Conservation (phyloP, 2,113 vertebrate genomes). For the Oplegnathus fasciatus region DNA sequence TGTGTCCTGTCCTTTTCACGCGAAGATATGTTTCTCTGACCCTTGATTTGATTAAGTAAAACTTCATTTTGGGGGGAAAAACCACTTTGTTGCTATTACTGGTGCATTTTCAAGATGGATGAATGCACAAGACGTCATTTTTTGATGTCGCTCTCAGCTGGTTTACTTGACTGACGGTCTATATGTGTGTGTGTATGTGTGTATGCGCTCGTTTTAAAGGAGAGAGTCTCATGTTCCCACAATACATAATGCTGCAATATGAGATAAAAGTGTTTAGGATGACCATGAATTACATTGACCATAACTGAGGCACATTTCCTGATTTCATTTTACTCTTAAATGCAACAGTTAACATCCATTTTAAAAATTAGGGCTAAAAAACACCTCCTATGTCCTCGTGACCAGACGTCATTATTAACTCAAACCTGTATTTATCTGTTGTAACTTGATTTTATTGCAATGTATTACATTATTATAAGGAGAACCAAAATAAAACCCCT, state of each 20-base stretch:
- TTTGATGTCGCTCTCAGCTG: constrained; percentile 81
- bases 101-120: constrained; percentile 83
- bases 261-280: constrained; percentile 82
- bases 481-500: constrained; percentile 16
- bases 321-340: constrained; percentile 71
- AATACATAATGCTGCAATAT: constrained; percentile 77
- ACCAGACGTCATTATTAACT: constrained; percentile 6
- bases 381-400: neutral
- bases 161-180: constrained; percentile 69
- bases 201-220: constrained; percentile 65
- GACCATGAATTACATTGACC: constrained; percentile 75
- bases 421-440: constrained; percentile 15
- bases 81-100: constrained; percentile 90
- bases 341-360: constrained; percentile 29
- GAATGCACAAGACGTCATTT: constrained; percentile 78
- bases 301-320: constrained; percentile 79
- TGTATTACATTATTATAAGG: constrained; percentile 33
- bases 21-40: constrained; percentile 84
- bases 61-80: constrained; percentile 87
- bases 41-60: constrained; percentile 85
- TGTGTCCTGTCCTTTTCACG: constrained; percentile 86
- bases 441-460: constrained; percentile 21
- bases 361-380: constrained; percentile 28
- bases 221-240: constrained; percentile 75
- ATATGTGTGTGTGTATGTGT: constrained; percentile 30